Base-by-base conservation (phyloP, 23 tunicate species). In the Clavelina lepadiformis region DNA sequence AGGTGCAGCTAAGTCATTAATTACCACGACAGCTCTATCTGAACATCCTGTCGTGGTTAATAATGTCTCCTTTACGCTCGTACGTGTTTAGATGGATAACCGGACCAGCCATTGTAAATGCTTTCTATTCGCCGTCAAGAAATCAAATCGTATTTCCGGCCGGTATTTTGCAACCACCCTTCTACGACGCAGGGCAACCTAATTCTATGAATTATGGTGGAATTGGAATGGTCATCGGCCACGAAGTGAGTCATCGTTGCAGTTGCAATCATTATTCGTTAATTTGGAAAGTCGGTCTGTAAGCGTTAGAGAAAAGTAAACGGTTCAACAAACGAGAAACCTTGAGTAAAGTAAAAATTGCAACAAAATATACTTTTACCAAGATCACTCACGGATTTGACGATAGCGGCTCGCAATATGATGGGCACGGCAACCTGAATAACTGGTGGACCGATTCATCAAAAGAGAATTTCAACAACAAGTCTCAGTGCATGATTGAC, bases 181-280 rank as follows among this genome's bases (percentile, higher is more conserved):
- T 93, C 71, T 93, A 78, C 61, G 93, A 87, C 61, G 78, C 72
- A 0, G 94, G 82, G 11, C 93, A 85, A 46, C 93, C 98, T 0
- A 65, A 63, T 27, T 80, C 98, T 5, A 93, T 93, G 98, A 93
- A 93, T 55, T 93, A 85, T 45, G 98, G 98, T 2, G 98, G 89
- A 44, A 93, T 93, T 28, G 98, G 98, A 45, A 80, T 93, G 87
- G 98, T 93, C 25, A 93, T 93, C 41, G 98, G 98, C 3, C 98
- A 93, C 56, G 98, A 93, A 82, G 96, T 88, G 25, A 33, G 68
- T n/a, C n/a, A n/a, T n/a, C n/a, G n/a, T n/a, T n/a, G n/a, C n/a
- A n/a, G n/a, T n/a, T n/a, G n/a, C n/a, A n/a, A n/a, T n/a, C n/a
- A n/a, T n/a, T n/a, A n/a, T n/a, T n/a, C n/a, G n/a, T n/a, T n/a